Conservation (phyloP, 2,113 vertebrate species). For the Microtus oregoni region DNA sequence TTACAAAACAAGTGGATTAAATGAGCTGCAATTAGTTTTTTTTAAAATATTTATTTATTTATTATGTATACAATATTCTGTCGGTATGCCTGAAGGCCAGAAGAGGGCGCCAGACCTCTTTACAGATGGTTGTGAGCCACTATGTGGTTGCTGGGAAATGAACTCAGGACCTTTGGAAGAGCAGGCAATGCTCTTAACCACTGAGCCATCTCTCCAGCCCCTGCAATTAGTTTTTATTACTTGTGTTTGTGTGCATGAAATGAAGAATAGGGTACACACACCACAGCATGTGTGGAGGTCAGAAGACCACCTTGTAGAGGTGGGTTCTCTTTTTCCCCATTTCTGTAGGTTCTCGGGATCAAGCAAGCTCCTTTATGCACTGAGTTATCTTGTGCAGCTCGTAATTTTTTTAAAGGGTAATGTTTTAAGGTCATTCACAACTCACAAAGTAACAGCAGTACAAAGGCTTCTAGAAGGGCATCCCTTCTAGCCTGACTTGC, state of each 20-base stretch:
- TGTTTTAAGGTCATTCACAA: not conserved
- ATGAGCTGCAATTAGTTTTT: not conserved
- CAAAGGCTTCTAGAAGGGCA: not conserved
- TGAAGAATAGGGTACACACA: not conserved
- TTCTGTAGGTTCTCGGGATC: not conserved
- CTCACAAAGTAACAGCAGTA: not conserved
- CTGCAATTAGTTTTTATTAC: not conserved
- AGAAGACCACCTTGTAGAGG: not conserved
- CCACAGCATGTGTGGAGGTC: not conserved
- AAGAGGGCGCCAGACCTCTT: no score
- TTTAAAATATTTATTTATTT: no score
- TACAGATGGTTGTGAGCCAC: no score
- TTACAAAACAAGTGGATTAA: not conserved
- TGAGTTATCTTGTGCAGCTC: no score
- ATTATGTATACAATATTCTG: no score
- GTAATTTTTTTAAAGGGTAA: not conserved
- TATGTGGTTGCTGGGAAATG: no score
- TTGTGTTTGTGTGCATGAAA: not conserved
- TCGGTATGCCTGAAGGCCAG: no score
- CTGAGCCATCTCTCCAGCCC: no score
- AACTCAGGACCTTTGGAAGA: no score
- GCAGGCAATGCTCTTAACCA: no score
- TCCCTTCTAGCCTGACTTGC: accelerated
- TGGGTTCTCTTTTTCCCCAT: not conserved
- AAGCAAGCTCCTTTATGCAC: not conserved